Evolutionary conservation across 2,888 invertebrate species (phyloP).

Genomic region (Agriopis marginaria): DNA sequence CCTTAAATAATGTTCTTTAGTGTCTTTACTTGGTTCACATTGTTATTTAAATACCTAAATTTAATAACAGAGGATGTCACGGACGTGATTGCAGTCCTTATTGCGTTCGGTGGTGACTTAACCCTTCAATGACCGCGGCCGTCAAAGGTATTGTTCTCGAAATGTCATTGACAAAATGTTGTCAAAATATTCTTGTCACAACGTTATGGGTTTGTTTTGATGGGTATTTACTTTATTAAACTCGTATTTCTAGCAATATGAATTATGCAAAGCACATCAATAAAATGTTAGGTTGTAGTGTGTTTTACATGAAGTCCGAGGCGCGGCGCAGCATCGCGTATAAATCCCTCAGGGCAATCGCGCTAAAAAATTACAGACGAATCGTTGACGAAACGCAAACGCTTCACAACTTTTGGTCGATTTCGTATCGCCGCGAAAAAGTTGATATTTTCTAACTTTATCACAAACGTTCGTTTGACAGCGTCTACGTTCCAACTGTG

Average conservation of each 20-base stretch:
- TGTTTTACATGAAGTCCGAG: too few species aligned
- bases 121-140: slow-evolving; percentile 15
- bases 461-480: too few species aligned
- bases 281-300: background rate
- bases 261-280: background rate
- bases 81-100: slow-evolving; percentile 13
- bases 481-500: too few species aligned
- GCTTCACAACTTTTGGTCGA: too few species aligned
- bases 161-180: background rate
- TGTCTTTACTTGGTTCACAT: slow-evolving; percentile 13
- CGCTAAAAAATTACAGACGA: too few species aligned
- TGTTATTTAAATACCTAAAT: slow-evolving; percentile 1
- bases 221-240: background rate
- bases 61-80: slow-evolving; percentile 7
- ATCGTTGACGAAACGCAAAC: too few species aligned
- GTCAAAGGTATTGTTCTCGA: background rate
- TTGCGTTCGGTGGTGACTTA: slow-evolving; percentile 2
- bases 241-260: background rate
- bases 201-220: slow-evolving; percentile 15
- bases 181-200: slow-evolving; percentile 11
- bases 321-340: too few species aligned
- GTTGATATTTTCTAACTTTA: too few species aligned
- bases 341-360: too few species aligned
- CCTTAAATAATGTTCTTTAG: slow-evolving; percentile 34
- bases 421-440: too few species aligned